Conservation (phyloP, 2,113 vertebrate genomes). For the Elephantulus edwardii region DNA sequence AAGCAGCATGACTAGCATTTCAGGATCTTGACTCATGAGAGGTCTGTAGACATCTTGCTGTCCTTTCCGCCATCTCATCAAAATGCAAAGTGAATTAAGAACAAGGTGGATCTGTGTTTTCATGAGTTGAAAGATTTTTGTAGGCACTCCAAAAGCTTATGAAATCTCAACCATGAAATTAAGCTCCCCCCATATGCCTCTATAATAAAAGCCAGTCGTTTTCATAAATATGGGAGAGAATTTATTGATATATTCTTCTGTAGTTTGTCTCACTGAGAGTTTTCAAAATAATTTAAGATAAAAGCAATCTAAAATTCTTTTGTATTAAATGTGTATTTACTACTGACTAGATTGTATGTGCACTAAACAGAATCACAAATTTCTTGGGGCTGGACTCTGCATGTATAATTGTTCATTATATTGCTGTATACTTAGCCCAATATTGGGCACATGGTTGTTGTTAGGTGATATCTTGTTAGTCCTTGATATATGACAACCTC, state of each 20-base stretch:
- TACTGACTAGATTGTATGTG: slow-evolving; percentile 6
- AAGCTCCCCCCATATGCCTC: slow-evolving; percentile 27
- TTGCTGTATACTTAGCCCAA: not conserved
- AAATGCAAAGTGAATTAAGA: slow-evolving; percentile 64
- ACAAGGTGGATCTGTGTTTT: slow-evolving; percentile 36
- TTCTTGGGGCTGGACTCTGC: not conserved
- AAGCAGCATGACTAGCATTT: slow-evolving; percentile 31
- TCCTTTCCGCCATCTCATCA: slow-evolving; percentile 49
- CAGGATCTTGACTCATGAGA: slow-evolving; percentile 37
- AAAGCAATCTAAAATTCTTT: not conserved
- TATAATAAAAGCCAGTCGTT: slow-evolving; percentile 38
- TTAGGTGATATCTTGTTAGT: not conserved
- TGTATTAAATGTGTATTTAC: not conserved
- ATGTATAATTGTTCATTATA: not conserved
- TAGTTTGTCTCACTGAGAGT: slow-evolving; percentile 41
- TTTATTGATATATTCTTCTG: slow-evolving; percentile 35
- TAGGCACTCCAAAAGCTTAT: slow-evolving; percentile 50
- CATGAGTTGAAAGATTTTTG: slow-evolving; percentile 58
- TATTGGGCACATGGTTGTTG: not conserved
- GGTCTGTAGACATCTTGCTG: not conserved
- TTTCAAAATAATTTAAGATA: slow-evolving; percentile 1
- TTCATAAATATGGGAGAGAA: slow-evolving; percentile 42
- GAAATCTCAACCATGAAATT: slow-evolving; percentile 73
- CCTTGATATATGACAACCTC: not conserved
- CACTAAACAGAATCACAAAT: not conserved